These are phyloP conservation scores for Drosophila bunnanda DNA, from an alignment of 2,888 invertebrate species.

Conservation along the genomic window DNA sequence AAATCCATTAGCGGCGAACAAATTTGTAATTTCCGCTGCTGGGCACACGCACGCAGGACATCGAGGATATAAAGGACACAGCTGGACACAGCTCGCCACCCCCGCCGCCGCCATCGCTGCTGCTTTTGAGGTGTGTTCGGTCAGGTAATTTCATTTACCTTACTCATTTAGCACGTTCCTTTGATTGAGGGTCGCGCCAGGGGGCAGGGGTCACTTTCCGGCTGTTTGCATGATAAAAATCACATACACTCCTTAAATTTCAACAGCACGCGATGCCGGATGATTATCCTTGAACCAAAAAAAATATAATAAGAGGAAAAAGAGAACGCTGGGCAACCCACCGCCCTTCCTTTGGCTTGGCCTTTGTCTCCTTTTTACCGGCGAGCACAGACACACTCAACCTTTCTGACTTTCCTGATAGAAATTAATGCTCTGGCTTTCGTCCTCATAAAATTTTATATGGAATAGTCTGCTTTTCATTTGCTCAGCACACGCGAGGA, in stretches of 20 bases:
- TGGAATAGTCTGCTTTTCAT: constrained; percentile 67
- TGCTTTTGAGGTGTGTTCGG: constrained; percentile 77
- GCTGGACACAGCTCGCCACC: constrained; percentile 48
- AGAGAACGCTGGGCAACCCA: constrained; percentile 15
- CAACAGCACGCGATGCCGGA: constrained; percentile 83
- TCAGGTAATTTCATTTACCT: constrained; percentile 80
- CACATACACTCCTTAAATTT: constrained; percentile 85
- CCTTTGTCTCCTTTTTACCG: constrained; percentile 56
- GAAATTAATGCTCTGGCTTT: constrained; percentile 55
- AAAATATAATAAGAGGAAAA: constrained; percentile 19
- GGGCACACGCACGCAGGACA: constrained; percentile 70
- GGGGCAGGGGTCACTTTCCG: constrained; percentile 62
- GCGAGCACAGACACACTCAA: constrained; percentile 42
- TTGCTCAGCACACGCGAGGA: constrained; percentile 68
- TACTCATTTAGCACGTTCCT: constrained; percentile 76
- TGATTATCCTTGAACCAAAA: constrained; percentile 81
- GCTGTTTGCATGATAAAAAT: constrained; percentile 84
- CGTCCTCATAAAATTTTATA: constrained; percentile 71
- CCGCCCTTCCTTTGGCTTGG: constrained; percentile 21
- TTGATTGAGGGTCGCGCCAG: constrained; percentile 25
- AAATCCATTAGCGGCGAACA: constrained; percentile 81
- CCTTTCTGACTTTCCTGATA: constrained; percentile 68
- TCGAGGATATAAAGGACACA: constrained; percentile 56
- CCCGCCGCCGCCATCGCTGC: constrained; percentile 29
- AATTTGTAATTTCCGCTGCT: constrained; percentile 84